These are phyloP conservation scores for Ormyrus thymus DNA, from an alignment of 2,888 invertebrate species.

Conservation along the genomic window DNA sequence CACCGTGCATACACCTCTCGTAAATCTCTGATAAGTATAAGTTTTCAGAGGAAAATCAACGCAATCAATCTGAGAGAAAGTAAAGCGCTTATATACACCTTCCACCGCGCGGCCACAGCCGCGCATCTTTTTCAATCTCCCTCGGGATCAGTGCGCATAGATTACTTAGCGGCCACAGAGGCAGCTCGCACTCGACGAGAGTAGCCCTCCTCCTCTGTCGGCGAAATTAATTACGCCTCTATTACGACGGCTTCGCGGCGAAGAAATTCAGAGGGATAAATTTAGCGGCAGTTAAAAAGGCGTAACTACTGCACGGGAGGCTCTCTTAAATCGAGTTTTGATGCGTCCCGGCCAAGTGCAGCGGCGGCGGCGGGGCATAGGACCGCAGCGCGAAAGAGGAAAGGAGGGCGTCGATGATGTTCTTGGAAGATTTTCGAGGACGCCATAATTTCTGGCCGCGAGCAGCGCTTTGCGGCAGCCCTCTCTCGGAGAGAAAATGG, in stretches of 20 bases:
- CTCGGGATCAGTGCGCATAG: neutral
- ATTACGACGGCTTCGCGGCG: slow-evolving; percentile 1
- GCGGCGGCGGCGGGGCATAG: neutral
- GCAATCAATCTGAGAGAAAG: slow-evolving; percentile 33
- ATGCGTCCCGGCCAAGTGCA: slow-evolving; percentile 8
- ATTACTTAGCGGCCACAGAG: slow-evolving; percentile 8
- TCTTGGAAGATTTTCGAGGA: slow-evolving; percentile 50
- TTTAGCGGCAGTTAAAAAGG: slow-evolving; percentile 44
- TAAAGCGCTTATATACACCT: neutral
- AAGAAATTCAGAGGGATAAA: slow-evolving; percentile 43
- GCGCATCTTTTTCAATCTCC: neutral
- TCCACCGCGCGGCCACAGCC: neutral
- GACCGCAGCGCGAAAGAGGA: neutral
- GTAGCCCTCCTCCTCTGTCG: neutral
- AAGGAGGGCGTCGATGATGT: slow-evolving; percentile 39
- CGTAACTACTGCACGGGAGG: slow-evolving; percentile 23
- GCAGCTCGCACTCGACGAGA: neutral
- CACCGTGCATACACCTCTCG: neutral
- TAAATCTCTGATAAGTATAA: slow-evolving; percentile 4
- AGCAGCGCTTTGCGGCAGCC: slow-evolving; percentile 10
- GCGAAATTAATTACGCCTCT: slow-evolving; percentile 40
- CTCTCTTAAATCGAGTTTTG: slow-evolving; percentile 36
- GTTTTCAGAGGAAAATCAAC: slow-evolving; percentile 6
- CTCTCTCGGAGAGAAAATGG: slow-evolving; percentile 2
- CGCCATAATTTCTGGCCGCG: slow-evolving; percentile 44